A percentile compares a stretch with the other conserved stretches of the same genome.
phyloP scores from a whole-genome alignment of 2,888 invertebrate genomes.

The Laothoe populi region DNA sequence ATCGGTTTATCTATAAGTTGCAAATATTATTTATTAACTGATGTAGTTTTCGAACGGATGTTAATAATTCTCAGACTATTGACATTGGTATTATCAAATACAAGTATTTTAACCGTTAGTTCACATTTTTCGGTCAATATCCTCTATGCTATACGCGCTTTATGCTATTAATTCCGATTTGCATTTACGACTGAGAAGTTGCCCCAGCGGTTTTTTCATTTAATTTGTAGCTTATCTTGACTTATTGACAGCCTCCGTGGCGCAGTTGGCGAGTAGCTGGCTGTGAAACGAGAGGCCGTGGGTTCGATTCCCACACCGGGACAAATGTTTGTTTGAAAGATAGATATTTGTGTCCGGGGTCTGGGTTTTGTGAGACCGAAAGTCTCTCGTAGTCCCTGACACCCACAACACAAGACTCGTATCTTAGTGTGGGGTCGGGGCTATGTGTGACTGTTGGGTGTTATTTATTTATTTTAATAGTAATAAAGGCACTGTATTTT shows the following conservation, averaged over 20 bases:
- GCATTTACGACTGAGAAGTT: not conserved
- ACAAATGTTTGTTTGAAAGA: too few relatives aligned
- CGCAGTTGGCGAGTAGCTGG: too few relatives aligned
- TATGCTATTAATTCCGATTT: slow-evolving; percentile 16
- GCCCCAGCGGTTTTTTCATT: not conserved
- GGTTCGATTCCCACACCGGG: too few relatives aligned
- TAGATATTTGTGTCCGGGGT: too few relatives aligned
- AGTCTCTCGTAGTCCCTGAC: too few relatives aligned
- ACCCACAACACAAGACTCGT: too few relatives aligned
- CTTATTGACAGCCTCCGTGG: too few relatives aligned
- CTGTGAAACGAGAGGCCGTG: too few relatives aligned
- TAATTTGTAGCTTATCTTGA: not conserved
- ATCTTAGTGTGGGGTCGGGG: too few relatives aligned
- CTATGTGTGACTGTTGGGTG: too few relatives aligned
- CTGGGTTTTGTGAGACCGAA: too few relatives aligned
- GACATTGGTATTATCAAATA: slow-evolving; percentile 21
- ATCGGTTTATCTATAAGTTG: not conserved
- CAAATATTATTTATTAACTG: not conserved
- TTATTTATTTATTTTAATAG: too few relatives aligned
- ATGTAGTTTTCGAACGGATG: slow-evolving; percentile 4
- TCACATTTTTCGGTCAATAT: slow-evolving; percentile 29
- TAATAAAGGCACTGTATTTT: not conserved
- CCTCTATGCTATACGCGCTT: slow-evolving; percentile 21
- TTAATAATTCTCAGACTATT: slow-evolving; percentile 23
- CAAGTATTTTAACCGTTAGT: slow-evolving; percentile 19